Conservation (phyloP, 2,797 vertebrate genomes). For the Mormyrus proboscirostris region DNA sequence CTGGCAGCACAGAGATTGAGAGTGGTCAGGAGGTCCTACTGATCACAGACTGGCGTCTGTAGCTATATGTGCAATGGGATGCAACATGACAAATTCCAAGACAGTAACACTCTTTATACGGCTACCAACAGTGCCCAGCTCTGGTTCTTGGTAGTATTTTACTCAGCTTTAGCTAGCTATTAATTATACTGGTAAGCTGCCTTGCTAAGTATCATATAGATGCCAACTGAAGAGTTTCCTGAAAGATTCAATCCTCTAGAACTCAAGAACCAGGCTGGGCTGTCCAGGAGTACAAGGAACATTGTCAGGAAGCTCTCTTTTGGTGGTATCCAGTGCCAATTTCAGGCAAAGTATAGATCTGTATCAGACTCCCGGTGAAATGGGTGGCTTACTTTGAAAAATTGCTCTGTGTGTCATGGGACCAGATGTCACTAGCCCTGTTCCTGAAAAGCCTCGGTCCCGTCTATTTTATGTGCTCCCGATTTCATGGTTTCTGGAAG, state of each 20-base stretch:
- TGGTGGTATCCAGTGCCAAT: neutral
- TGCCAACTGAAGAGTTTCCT: neutral
- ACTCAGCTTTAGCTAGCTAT: neutral
- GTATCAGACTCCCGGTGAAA: neutral
- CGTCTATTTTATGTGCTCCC: neutral
- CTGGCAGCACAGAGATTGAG: neutral
- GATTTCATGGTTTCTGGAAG: neutral
- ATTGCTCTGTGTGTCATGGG: neutral
- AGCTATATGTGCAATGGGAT: neutral
- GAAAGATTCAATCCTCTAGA: neutral
- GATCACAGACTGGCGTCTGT: neutral
- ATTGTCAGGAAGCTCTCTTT: neutral
- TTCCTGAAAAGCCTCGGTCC: neutral
- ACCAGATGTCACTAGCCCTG: neutral
- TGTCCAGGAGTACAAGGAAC: neutral
- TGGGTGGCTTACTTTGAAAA: neutral
- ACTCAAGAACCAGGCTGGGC: neutral
- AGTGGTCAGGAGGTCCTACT: neutral
- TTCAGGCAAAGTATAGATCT: neutral
- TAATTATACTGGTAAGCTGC: neutral
- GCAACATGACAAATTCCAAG: neutral
- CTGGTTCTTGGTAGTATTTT: neutral
- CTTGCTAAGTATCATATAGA: neutral
- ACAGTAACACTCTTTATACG: neutral
- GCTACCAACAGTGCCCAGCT: neutral